Base-by-base conservation (phyloP, 2,888 invertebrate genomes). In the Drosophila atripex region DNA sequence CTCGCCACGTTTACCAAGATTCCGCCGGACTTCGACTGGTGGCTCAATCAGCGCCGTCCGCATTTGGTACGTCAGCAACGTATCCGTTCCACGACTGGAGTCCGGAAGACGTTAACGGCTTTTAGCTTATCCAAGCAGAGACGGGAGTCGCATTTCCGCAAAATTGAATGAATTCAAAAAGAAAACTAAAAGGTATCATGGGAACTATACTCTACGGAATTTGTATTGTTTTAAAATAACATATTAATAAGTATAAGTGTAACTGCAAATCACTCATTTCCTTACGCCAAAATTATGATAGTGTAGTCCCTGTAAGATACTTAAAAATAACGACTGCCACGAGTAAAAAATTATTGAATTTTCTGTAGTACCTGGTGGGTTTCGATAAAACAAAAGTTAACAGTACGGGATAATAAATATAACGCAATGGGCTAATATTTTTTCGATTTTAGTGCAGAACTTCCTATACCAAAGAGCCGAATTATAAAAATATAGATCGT, bases 21-120 rank as follows among this genome's bases (percentile, higher is more conserved):
- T 8, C 49, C 38, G 3, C 28, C 69, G 4, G 69, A 70, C 32
- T 45, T 70, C 0, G 28, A 14, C 9, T 70, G 69, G 69, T 70
- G 69, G 69, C 32, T 70, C 16, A 70, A 54, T 18, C 59, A 54
- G 35, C 70, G 70, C 14, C 51, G 58, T 4, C 51, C 46, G n/a
- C 32, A 28, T n/a, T 14, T 52, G 12, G 69, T 51, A 16, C 35
- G 51, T 21, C 23, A 68, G 16, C 63, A 63, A 45, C 63, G 63
- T 21, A 63, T 30, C 64, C 63, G 50, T 2, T 8, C 50, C 16
- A 58, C 38, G 45, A 3, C 45, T 1, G 63, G 9, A 8, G 14
- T 35, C 5, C 38, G 64, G 2, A 51, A 64, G 11, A 50, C 28
- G 11, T 30, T 64, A n/a, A 64, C 64, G 3, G 63, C 63, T 38